Evolutionary conservation across 2,888 invertebrate species (phyloP).

Genomic region (Tetanocera ferruginea): DNA sequence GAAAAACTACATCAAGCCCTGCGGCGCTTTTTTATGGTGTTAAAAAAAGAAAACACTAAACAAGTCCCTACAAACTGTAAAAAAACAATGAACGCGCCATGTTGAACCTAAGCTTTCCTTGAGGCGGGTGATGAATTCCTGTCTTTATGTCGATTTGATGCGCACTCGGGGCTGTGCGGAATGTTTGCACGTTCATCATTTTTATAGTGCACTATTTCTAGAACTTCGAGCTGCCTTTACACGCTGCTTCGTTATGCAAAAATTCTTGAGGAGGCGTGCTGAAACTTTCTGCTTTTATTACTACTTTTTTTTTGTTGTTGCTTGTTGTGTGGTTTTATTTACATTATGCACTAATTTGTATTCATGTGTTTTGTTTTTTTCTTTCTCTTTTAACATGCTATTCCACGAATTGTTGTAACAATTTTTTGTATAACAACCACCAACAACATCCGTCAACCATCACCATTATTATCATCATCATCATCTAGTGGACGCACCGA

Average conservation of each 20-base stretch:
- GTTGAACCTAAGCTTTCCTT: not conserved
- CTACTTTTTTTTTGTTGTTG: not conserved
- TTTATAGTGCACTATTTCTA: slow-evolving; percentile 2
- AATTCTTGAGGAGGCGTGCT: not conserved
- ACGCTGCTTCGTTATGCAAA: not conserved
- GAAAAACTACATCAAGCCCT: not conserved
- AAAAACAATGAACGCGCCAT: not conserved
- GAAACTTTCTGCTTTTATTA: not conserved
- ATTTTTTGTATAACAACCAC: not conserved
- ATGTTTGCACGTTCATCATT: not conserved
- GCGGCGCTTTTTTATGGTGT: not conserved
- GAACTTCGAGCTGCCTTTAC: not conserved
- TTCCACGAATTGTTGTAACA: not conserved
- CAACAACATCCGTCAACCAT: not conserved
- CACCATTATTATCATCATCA: not conserved
- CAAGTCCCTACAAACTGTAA: not conserved
- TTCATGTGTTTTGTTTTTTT: not conserved
- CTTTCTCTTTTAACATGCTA: not conserved
- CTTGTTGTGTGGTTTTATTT: not conserved
- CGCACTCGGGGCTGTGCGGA: slow-evolving; percentile 15
- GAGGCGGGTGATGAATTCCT: slow-evolving; percentile 32
- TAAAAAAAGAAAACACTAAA: not conserved
- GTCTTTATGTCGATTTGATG: slow-evolving; percentile 35
- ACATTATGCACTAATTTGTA: not conserved
- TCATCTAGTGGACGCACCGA: slow-evolving; percentile 74